Base-by-base conservation (phyloP, 1,140 invertebrate genomes). In the Hydropsyche tenuis region DNA sequence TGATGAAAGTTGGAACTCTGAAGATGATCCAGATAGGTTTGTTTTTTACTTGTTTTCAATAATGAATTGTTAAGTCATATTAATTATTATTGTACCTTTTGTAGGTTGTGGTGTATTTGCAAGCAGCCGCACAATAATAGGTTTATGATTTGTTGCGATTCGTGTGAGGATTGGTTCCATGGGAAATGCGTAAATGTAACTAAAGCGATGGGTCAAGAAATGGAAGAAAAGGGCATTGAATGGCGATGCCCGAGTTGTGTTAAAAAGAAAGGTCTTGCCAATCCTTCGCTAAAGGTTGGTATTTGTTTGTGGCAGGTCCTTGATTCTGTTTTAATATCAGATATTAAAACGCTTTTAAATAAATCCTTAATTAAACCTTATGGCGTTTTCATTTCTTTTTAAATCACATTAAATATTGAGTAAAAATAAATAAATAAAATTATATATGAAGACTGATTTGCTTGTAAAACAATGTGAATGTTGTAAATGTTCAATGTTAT, bases 101-200 rank as follows among this genome's bases (percentile, higher is more conserved):
- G 14, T 71, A 86, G 85, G 78, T 85, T 98, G 22, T 98, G 96
- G 95, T 99, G 96, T 82, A 94, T 98, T 79, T 99, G 96, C 81
- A 91, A 93, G 79, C 93, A 96, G 79, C 96, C 96, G 0, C 95
- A 98, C 81, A 96, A 96, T 79, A 96, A 97, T 84, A 88, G 95
- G 30, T 98, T 98, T 82, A 99, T 99, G 97, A 98, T 99, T 80
- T 96, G 95, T 81, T 99, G 97, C 82, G 97, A 99, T 83, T 88
- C 89, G 0, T 99, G 96, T 83, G 93, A 97, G 81, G 95, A 98
- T 79, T 99, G 96, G 96, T 99, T 95, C 81, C 97, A 99, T 83
- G 96, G 96, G 6, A 95, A 93, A 79, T 98, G 96, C 86, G 96
- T 98, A 5, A 94, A 94, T 74, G 92, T 98, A 4, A 96, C 94